Evolutionary conservation across 1,140 invertebrate species (phyloP), one percentile per base, ranked within the genome.

Genomic region (Trinorchestia longiramus): DNA sequence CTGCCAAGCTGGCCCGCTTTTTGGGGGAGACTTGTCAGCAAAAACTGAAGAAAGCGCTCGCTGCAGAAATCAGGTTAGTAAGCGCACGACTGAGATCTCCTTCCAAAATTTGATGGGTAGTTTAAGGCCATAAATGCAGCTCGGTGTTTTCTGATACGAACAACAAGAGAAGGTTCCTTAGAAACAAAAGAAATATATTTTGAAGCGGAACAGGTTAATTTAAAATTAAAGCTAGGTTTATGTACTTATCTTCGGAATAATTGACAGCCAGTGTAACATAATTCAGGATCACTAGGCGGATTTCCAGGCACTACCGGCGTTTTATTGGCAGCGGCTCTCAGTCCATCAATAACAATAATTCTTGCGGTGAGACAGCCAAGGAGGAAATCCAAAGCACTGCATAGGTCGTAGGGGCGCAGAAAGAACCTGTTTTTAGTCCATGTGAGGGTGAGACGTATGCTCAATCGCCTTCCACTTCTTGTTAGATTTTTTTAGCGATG

Each of bases 1-100:
- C 62, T 77, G 62, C 62, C 15, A 19, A 6, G 62, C 62, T 15
- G 62, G 62, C 28, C 62, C 62, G 62, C 62, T 77, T 77, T 77
- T 77, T 77, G 11, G 62, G 1, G 62, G 62, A 23, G 28, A 77
- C 62, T 77, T 77, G 62, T 91, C 88, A 43, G 43, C 88, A 91
- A 91, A 91, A 91, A 91, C 19, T 91, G 88, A 91, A 43, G 88
- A 91, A 91, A 91, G 88, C 43, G 88, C 88, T 44, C 41, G 88
- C 88, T 91, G 3, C 88, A 91, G 88, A 91, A 91, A 91, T 91
- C 43, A 43, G 88, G 88, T 91, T 91, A 91, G 41, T 91, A 77
- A 77, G 62, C 62, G 62, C 62, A 77, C 62, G 62, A 36, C 62
- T 77, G 62, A 77, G 62, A 77, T 77, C 28, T 77, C 62, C 62